Base-by-base conservation (phyloP, 2,113 vertebrate species). In the Urocitellus parryii region DNA sequence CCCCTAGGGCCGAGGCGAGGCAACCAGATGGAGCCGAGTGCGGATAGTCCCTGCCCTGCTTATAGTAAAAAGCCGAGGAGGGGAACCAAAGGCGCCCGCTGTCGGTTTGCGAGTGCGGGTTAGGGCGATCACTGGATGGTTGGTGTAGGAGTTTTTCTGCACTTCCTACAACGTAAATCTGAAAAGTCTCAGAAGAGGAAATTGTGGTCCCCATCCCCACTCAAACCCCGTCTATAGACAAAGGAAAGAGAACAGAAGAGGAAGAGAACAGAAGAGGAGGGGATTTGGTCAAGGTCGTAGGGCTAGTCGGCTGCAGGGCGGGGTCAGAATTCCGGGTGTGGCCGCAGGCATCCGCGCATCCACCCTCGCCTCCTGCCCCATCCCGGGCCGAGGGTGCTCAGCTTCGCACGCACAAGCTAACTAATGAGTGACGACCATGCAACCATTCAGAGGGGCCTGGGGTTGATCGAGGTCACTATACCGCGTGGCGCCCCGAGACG, bases 21-120 rank as follows among this genome's bases (percentile, higher is more conserved):
- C 58, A 45, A 48, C 32, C 8, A 9, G 9, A 11, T 0, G 14
- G 39, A 3, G 7, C 16, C 0, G 17, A 25, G 13, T 16, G 29
- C n/a, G 0, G 3, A 37, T 3, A 1, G 32, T 14, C 79, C 16
- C 0, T 4, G 20, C 37, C 48, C 37, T 45, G 14, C 11, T 3
- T 5, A 14, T 6, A n/a, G 32, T 65, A 4, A 39, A 67, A 37
- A 18, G 5, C 77, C 16, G 1, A 24, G 34, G 39, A 25, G 32
- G 32, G 27, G 24, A 70, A 27, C 25, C 53, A 24, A n/a, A 72
- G 18, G 24, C 56, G n/a, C 18, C 10, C 11, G 16, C 79, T 8
- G 25, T 72, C 3, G 17, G 6, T n/a, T 45, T 37, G 48, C 0
- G 6, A 72, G 32, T 39, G n/a, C 32, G 70, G 32, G 16, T 27